Percentiles rank a stretch among this genome's conserved stretches.
Conservation (phyloP, 2,888 invertebrate genomes). For the Spilarctia lutea region DNA sequence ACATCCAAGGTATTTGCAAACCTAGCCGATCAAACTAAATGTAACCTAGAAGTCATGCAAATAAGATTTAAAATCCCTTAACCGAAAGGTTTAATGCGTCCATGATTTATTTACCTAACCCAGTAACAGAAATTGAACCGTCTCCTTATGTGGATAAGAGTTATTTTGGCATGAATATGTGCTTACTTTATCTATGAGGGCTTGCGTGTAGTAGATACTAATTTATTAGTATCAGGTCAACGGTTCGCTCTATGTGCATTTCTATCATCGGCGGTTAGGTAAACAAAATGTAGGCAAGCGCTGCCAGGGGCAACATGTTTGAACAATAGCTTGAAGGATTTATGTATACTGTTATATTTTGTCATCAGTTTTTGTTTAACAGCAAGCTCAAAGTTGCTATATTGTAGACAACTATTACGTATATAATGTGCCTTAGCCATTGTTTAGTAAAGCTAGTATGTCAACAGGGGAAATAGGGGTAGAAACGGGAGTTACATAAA, state of each 20-base stretch:
- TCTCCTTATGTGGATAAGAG: conserved; percentile 1
- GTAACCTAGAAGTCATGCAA: not conserved
- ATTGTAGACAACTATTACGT: not conserved
- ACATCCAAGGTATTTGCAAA: conserved; percentile 22
- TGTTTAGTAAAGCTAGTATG: too few species aligned
- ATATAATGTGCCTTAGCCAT: too few species aligned
- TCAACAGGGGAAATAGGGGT: too few species aligned
- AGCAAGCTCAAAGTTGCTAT: not conserved
- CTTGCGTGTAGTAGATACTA: conserved; percentile 40
- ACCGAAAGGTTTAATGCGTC: conserved; percentile 2
- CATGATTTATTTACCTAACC: conserved; percentile 11
- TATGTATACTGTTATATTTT: not conserved
- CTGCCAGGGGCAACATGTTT: not conserved
- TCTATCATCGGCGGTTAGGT: conserved; percentile 33
- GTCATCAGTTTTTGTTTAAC: not conserved
- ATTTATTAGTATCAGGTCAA: conserved; percentile 55
- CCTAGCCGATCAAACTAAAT: conserved; percentile 13
- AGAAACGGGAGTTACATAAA: too few species aligned
- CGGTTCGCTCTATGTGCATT: conserved; percentile 42
- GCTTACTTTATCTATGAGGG: conserved; percentile 18
- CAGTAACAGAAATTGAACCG: not conserved
- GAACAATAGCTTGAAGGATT: conserved; percentile 2
- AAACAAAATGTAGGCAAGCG: not conserved
- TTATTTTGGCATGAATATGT: conserved; percentile 20
- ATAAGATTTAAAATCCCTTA: conserved; percentile 6